phyloP scores from a whole-genome alignment of 1,140 invertebrate genomes.

The Pogonus chalceus region DNA sequence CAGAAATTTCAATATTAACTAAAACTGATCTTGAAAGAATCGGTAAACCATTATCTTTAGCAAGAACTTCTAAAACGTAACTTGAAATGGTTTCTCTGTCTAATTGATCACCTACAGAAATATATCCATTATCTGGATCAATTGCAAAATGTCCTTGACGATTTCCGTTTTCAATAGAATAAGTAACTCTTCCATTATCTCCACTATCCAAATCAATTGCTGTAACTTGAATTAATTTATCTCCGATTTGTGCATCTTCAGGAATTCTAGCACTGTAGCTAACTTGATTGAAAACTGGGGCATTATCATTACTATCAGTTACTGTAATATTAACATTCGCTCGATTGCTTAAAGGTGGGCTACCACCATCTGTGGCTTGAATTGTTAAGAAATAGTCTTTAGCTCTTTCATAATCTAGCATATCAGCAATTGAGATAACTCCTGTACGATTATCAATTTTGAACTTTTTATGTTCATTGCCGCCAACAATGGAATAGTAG shows the following conservation, averaged over 20 bases:
- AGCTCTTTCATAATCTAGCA: conserved; percentile 75
- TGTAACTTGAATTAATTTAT: conserved; percentile 57
- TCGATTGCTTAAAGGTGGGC: conserved; percentile 74
- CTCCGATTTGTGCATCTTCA: conserved; percentile 64
- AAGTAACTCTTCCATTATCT: conserved; percentile 66
- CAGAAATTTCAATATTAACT: conserved; percentile 71
- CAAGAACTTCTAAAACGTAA: conserved; percentile 70
- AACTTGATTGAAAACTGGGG: conserved; percentile 69
- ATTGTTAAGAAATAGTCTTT: conserved; percentile 82
- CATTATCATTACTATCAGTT: conserved; percentile 82
- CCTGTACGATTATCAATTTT: conserved; percentile 62
- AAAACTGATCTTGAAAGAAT: conserved; percentile 60
- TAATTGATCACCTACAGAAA: conserved; percentile 60
- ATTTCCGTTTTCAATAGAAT: conserved; percentile 72
- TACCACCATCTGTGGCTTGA: conserved; percentile 78
- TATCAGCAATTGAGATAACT: conserved; percentile 62
- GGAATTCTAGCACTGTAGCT: conserved; percentile 67
- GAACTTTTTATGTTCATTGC: conserved; percentile 82
- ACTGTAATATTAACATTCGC: conserved; percentile 82
- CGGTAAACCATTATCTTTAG: conserved; percentile 69
- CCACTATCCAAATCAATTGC: conserved; percentile 75
- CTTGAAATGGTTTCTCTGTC: conserved; percentile 72
- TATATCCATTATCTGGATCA: conserved; percentile 65
- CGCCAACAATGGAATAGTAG: conserved; percentile 77
- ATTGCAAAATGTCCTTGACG: conserved; percentile 67